phyloP scores from a whole-genome alignment of 2,113 vertebrate species.

The Calypte anna region DNA sequence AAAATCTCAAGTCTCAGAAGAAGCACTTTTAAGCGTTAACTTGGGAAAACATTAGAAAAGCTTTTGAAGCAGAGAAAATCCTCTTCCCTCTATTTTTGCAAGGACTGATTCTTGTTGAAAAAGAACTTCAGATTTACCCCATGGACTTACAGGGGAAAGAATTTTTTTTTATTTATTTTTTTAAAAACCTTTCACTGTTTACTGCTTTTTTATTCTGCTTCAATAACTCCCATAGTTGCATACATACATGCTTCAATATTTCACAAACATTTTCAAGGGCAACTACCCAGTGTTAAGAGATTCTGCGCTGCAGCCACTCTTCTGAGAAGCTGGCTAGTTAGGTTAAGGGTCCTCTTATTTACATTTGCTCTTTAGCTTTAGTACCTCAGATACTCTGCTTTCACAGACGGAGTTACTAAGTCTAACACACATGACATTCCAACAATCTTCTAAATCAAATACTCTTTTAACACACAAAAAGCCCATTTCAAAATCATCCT shows the following conservation, averaged over 20 bases:
- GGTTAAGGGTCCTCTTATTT: slow-evolving; percentile 53
- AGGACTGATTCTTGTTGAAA: slow-evolving; percentile 57
- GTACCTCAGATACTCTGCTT: not conserved
- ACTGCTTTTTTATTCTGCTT: slow-evolving; percentile 55
- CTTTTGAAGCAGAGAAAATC: slow-evolving; percentile 75
- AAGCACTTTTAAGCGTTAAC: slow-evolving; percentile 71
- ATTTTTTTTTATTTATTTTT: not conserved
- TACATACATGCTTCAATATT: slow-evolving; percentile 57
- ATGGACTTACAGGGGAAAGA: slow-evolving; percentile 53
- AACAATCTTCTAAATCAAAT: not conserved
- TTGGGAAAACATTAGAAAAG: slow-evolving; percentile 70
- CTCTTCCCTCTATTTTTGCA: slow-evolving; percentile 57
- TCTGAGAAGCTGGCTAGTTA: slow-evolving; percentile 37
- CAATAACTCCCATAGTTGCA: slow-evolving; percentile 62
- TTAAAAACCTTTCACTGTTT: slow-evolving; percentile 43
- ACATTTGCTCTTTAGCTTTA: slow-evolving; percentile 40
- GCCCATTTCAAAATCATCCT: not conserved
- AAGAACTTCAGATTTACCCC: slow-evolving; percentile 73
- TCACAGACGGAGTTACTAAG: not conserved
- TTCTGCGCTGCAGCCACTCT: slow-evolving; percentile 44
- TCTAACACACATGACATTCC: not conserved
- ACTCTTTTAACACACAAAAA: not conserved
- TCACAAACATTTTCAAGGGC: slow-evolving; percentile 73
- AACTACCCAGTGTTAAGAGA: slow-evolving; percentile 25
- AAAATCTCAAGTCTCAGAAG: slow-evolving; percentile 64